Evolutionary conservation across 1,140 invertebrate species (phyloP), one percentile per base, ranked within the genome.

Genomic region (Lutraria rhynchaena): DNA sequence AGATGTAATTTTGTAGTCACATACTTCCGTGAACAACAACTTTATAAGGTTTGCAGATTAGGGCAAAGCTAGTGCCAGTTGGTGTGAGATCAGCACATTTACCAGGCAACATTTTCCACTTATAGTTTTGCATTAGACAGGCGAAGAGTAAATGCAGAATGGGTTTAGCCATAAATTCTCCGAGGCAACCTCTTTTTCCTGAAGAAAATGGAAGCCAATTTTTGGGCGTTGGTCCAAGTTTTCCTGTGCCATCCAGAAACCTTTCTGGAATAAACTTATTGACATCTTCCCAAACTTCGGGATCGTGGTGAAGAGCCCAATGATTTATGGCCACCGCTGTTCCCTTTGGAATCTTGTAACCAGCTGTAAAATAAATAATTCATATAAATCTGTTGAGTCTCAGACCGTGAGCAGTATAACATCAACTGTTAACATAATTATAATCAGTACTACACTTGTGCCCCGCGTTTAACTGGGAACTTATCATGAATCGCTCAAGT

Each of bases 281-380:
- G 0, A 97, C 96, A 29, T 96, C 91, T 15, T 89, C 82, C 95
- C 96, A 98, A 37, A 94, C 89, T 4, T 92, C 84, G 0, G 95
- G 93, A 89, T 97, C 94, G 93, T 95, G 96, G 88, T 98, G 96
- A 29, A 97, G 93, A n/a, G n/a, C n/a, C n/a, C n/a, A n/a, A n/a
- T n/a, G n/a, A n/a, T n/a, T n/a, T n/a, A n/a, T n/a, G n/a, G 98
- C 90, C 0, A 96, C 91, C 3, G 94, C 93, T 0, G 95, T 95
- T 22, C 94, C 94, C 82, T 85, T 82, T n/a, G 85, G 84, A 31
- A 88, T 75, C 35, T 81, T 83, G 53, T 87, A 87, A 19, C 61
- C 73, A 33, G 74, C 83, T 85, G 51, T 11, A 80, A 74, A 51
- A n/a, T n/a, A n/a, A n/a, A n/a, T n/a, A n/a, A n/a, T n/a, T n/a